Conservation (phyloP, 2,797 vertebrate genomes). For the Danio tinwini region DNA sequence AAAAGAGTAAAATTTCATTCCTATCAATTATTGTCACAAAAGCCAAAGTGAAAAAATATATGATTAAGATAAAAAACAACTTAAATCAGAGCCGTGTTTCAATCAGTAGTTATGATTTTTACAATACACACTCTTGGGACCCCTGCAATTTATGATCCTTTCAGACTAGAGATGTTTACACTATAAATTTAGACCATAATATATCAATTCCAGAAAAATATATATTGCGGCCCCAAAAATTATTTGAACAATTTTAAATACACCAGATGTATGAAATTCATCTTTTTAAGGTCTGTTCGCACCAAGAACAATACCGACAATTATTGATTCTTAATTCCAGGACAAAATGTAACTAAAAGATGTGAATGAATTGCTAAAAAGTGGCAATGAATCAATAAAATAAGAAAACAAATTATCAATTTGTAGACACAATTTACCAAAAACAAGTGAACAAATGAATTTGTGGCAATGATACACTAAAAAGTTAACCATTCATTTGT, state of each 20-base stretch:
- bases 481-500: no score
- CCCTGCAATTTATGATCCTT: background rate
- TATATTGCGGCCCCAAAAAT: background rate
- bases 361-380: no score
- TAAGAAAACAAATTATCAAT: no score
- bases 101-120: slow-evolving; percentile 51
- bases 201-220: background rate
- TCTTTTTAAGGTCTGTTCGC: background rate
- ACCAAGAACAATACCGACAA: no score
- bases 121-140: slow-evolving; percentile 2
- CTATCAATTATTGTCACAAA: slow-evolving; percentile 22
- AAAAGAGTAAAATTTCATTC: slow-evolving; percentile 23
- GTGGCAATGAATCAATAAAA: no score
- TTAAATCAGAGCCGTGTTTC: slow-evolving; percentile 33
- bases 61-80: slow-evolving; percentile 31
- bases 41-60: slow-evolving; percentile 28
- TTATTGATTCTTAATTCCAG: no score
- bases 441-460: no score
- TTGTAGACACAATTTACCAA: no score
- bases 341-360: no score
- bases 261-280: slow-evolving; percentile 6
- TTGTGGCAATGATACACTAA: no score
- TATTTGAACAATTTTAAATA: slow-evolving; percentile 14
- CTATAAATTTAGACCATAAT: slow-evolving; percentile 17
- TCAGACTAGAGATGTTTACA: slow-evolving; percentile 25